Evolutionary conservation across 2,797 vertebrate species (phyloP).

Genomic region (Hydrolagus colliei): DNA sequence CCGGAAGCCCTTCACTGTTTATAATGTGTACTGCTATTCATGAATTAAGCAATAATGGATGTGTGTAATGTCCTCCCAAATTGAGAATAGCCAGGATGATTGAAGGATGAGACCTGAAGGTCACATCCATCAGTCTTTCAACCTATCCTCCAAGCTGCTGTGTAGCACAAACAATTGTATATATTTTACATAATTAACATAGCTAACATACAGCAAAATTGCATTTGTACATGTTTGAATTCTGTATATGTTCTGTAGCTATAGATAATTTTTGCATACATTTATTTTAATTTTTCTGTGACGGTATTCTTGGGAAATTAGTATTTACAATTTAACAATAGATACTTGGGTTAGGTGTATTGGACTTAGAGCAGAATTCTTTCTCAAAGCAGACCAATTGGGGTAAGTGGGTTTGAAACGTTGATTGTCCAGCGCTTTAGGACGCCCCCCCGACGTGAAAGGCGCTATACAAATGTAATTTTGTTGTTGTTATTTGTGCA

Average conservation of each 20-base stretch:
- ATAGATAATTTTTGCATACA: not conserved
- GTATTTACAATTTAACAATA: too few relatives aligned
- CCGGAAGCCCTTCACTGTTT: not conserved
- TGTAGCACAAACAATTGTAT: not conserved
- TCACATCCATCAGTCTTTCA: constrained; percentile 17
- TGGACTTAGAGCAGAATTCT: too few relatives aligned
- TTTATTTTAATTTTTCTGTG: constrained; percentile 16
- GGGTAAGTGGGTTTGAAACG: too few relatives aligned
- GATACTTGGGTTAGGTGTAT: too few relatives aligned
- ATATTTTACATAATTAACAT: not conserved
- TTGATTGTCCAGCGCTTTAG: too few relatives aligned
- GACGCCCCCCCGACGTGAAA: too few relatives aligned
- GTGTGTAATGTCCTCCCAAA: not conserved
- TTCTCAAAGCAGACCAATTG: too few relatives aligned
- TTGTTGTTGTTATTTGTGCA: not conserved
- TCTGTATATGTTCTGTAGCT: not conserved
- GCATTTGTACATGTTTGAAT: not conserved
- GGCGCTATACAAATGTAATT: too few relatives aligned
- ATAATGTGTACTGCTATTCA: not conserved
- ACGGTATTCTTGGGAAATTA: too few relatives aligned
- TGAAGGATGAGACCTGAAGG: constrained; percentile 8
- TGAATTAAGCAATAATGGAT: not conserved
- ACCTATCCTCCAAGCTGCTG: not conserved
- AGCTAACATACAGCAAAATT: constrained; percentile 2
- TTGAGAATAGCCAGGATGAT: not conserved